A percentile compares a stretch with the other conserved stretches of the same genome.
Conservation (phyloP, 2,113 vertebrate genomes). For the Sphyrna mokarran region DNA sequence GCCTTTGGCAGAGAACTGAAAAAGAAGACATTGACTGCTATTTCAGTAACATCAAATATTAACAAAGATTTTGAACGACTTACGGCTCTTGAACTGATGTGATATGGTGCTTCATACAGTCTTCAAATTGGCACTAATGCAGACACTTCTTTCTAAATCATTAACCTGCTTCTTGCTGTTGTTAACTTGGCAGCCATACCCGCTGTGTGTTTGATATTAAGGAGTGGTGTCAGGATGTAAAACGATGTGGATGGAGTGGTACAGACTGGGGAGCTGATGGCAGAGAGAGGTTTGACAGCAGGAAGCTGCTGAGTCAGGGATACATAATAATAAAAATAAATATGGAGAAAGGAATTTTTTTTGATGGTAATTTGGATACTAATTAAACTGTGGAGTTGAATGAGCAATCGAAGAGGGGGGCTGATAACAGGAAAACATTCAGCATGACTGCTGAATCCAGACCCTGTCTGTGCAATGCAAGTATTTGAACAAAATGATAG, state of each 20-base stretch:
- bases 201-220: not conserved
- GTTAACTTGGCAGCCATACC: not conserved
- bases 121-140: not conserved
- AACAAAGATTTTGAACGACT: not conserved
- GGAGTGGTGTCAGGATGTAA: not conserved
- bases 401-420: not conserved
- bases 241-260: not conserved
- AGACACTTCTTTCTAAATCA: not conserved
- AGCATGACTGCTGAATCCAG: not conserved
- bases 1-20: too few relatives aligned
- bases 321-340: not conserved
- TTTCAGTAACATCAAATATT: not conserved
- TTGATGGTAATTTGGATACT: not conserved
- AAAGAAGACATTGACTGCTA: not conserved
- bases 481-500: not conserved
- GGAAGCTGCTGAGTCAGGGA: not conserved
- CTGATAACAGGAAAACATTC: not conserved
- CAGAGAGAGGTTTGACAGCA: not conserved
- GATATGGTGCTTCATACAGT: not conserved
- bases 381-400: not conserved
- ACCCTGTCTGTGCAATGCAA: not conserved
- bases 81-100: not conserved
- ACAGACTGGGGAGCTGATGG: not conserved
- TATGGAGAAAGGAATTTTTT: not conserved
- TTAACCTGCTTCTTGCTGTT: slow-evolving; percentile 6